Evolutionary conservation across 2,888 invertebrate species (phyloP).

Genomic region (Crossocerus cetratus): DNA sequence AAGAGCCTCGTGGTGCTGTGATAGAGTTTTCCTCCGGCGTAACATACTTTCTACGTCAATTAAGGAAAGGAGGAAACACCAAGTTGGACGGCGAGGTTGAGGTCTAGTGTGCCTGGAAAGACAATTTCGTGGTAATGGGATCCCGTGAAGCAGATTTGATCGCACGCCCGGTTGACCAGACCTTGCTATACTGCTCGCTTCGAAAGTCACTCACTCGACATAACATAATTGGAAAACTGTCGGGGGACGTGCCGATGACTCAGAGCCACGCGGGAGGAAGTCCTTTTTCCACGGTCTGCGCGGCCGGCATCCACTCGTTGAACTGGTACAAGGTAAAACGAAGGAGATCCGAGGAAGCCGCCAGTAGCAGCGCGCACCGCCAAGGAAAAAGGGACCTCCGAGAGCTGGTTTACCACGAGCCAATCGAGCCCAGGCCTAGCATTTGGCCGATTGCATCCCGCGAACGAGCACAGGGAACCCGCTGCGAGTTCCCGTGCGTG

Average conservation of each 20-base stretch:
- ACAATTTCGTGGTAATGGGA: constrained; percentile 11
- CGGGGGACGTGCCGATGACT: constrained; percentile 58
- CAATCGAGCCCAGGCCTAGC: constrained; percentile 5
- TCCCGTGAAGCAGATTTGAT: constrained; percentile 23
- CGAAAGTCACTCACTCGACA: constrained; percentile 13
- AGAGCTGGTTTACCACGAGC: constrained; percentile 23
- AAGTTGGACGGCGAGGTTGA: no score
- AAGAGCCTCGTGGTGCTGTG: no score
- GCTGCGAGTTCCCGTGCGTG: neutral
- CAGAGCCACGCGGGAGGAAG: constrained; percentile 66
- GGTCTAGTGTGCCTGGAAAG: neutral
- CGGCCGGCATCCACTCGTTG: constrained; percentile 57
- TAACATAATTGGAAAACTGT: constrained; percentile 16
- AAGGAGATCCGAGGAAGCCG: constrained; percentile 38
- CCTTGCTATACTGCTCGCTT: constrained; percentile 7
- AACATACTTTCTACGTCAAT: no score
- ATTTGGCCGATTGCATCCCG: neutral
- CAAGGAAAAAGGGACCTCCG: constrained; percentile 4
- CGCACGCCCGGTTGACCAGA: constrained; percentile 13
- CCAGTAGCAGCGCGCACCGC: neutral
- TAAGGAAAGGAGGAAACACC: no score
- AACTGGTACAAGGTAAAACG: constrained; percentile 71
- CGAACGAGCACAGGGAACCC: neutral
- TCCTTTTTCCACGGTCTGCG: constrained; percentile 58
- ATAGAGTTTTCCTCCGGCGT: no score